Base-by-base conservation (phyloP, 2,888 invertebrate species). In the Baronia brevicornis region DNA sequence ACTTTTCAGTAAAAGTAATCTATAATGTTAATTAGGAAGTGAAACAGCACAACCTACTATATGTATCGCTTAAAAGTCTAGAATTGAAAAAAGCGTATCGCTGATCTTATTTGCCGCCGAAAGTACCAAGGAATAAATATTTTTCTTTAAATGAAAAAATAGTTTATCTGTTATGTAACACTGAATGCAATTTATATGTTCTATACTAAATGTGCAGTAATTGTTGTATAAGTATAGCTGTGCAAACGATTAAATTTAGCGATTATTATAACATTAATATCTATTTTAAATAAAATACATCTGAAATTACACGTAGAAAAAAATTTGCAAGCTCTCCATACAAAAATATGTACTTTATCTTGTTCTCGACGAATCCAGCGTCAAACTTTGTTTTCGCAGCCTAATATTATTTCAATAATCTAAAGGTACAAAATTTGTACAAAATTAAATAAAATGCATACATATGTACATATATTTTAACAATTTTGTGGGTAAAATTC, bases 331-430 rank as follows among this genome's bases (percentile, higher is more conserved):
- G 54, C 51, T 26, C 41, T 38, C 40, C 47, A 43, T 65, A 64
- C 54, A 65, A 65, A 66, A 66, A 64, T 65, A 66, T 51, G 27
- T 32, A 35, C 33, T 39, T 21, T 39, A 29, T 33, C 15, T 31
- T 37, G n/a, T 23, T 45, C 13, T 35, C 28, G 50, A 52, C 54
- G 51, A 46, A 44, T 40, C 54, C 52, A 52, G 57, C 54, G 54
- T 48, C 48, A 30, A 43, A 38, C 30, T 32, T 17, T 7, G 41
- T 54, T 54, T 54, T 54, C 57, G 53, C 53, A 48, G 55, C 43
- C 52, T 53, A 50, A 46, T 48, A 46, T 46, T 37, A 28, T 36
- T 39, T 43, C 44, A 39, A 27, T 35, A 29, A 24, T 19, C 17
- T 11, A 29, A 30, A 15, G 5, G 14, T 26, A 31, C 13, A 31